Percentiles rank a stretch among this genome's conserved stretches.
Evolutionary conservation across 2,113 vertebrate species (phyloP).

Genomic region (Takifugu bimaculatus): DNA sequence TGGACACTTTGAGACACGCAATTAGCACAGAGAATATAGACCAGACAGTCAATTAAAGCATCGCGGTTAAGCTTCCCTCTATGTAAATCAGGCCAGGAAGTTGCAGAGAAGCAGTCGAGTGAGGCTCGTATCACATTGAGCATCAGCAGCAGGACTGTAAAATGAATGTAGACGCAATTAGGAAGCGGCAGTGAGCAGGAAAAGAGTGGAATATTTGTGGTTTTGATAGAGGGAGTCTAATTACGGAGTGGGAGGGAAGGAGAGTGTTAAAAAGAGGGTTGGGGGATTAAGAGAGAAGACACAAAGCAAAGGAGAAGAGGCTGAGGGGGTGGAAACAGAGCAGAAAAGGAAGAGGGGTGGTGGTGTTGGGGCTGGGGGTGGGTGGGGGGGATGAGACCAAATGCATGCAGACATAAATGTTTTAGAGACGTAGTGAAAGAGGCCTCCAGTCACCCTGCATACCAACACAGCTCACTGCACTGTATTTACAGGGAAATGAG

Average conservation of each 20-base stretch:
- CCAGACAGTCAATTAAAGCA: slow-evolving; percentile 55
- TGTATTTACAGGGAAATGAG: slow-evolving; percentile 28
- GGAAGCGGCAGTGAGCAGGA: slow-evolving; percentile 4
- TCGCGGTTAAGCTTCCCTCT: slow-evolving; percentile 27
- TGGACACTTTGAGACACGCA: slow-evolving; percentile 48
- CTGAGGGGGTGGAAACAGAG: slow-evolving; percentile 44
- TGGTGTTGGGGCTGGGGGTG: background rate
- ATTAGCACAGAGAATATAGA: slow-evolving; percentile 50
- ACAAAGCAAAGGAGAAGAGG: slow-evolving; percentile 27
- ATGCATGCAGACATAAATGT: slow-evolving; percentile 56
- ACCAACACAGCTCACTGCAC: slow-evolving; percentile 18
- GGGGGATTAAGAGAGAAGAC: slow-evolving; percentile 23
- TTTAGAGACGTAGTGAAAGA: slow-evolving; percentile 36
- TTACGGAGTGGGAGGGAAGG: slow-evolving; percentile 29
- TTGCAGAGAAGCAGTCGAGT: slow-evolving; percentile 34
- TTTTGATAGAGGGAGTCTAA: slow-evolving; percentile 29
- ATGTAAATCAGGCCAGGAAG: slow-evolving; percentile 45
- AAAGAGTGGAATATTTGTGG: slow-evolving; percentile 13
- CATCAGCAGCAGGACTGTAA: slow-evolving; percentile 10
- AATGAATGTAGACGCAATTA: slow-evolving; percentile 28
- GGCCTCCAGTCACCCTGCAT: slow-evolving; percentile 25
- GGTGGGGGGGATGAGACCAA: slow-evolving; percentile 37
- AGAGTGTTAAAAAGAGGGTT: slow-evolving; percentile 8
- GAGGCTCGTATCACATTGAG: slow-evolving; percentile 6
- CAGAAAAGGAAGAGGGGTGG: slow-evolving; percentile 13